Base-by-base conservation (phyloP, 92 coral and sea anemone species). In the Diadumene lineata region DNA sequence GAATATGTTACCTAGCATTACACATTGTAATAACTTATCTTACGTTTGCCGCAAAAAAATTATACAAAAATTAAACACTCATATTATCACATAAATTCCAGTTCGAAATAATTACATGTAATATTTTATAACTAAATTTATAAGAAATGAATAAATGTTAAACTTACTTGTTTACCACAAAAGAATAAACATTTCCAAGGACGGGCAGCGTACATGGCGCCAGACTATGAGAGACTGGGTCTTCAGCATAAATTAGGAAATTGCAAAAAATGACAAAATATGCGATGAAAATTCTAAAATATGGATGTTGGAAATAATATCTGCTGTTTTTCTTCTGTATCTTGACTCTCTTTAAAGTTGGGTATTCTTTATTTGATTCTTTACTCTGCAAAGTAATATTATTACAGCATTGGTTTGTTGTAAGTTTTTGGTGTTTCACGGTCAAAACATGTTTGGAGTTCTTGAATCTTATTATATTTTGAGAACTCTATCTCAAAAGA, bases 301-400 rank as follows among this genome's bases (percentile, higher is more conserved):
- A 94, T 19, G 98, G 98, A 81, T 94, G 98, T 74, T 94, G 98
- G 64, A 94, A 94, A 79, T 88, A 94, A 44, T 94, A 94, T 61
- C 98, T 80, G 31, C 94, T 87, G 70, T 94, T 94, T 74, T 88
- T 94, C 82, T 81, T 87, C 60, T 94, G 98, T 18, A 94, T 81
- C 8, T 80, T 83, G 7, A 91, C 86, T 29, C 75, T 79, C 56
- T 63, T 88, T 26, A 83, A n/a, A 26, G 80, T 64, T 63, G 43
- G 43, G 70, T 53, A 51, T 29, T 33, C 27, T 15, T 8, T 17
- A 2, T 1, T 56, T 66, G 32, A 51, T 29, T 33, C 27, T 15
- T 8, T 17, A 2, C 0, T 56, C 77, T 72, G 66, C 25, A 17
- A 32, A 72, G n/a, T n/a, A n/a, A n/a, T n/a, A n/a, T n/a, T n/a